phyloP scores from a whole-genome alignment of 2,888 invertebrate genomes.

The Sceliomorpha sp. region DNA sequence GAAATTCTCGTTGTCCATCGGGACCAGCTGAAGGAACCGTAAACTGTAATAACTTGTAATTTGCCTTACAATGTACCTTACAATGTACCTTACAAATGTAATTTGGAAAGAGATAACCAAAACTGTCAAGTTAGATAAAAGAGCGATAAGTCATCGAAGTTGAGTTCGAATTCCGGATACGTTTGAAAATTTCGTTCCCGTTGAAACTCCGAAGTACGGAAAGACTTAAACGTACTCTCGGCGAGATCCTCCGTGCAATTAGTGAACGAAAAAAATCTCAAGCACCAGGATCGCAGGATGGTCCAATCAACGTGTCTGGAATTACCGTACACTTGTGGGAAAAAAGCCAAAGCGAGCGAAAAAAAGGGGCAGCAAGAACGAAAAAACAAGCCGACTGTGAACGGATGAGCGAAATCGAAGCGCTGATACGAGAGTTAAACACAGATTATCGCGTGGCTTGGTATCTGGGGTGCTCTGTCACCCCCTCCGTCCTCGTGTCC shows the following conservation, averaged over 20 bases:
- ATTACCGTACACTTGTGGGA: constrained; percentile 34
- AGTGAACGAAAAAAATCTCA: constrained; percentile 42
- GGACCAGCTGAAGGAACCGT: no score
- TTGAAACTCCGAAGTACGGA: constrained; percentile 34
- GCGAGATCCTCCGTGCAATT: constrained; percentile 40
- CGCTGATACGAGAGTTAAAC: constrained; percentile 58
- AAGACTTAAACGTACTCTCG: constrained; percentile 43
- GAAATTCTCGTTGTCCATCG: background rate
- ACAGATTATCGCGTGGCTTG: constrained; percentile 59
- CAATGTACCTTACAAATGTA: no score
- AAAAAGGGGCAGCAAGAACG: constrained; percentile 19
- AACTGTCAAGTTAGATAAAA: no score
- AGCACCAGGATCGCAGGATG: constrained; percentile 45
- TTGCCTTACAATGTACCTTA: no score
- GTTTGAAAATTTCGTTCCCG: no score
- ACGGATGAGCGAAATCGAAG: constrained; percentile 54
- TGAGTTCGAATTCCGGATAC: no score
- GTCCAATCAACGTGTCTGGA: constrained; percentile 50
- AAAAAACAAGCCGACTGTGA: constrained; percentile 38
- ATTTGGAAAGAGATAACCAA: no score
- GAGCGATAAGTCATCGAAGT: no score
- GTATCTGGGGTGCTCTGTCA: constrained; percentile 59
- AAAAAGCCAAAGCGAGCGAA: constrained; percentile 27
- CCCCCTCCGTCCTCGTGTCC: constrained; percentile 46
- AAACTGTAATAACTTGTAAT: no score